Evolutionary conservation across 2,113 vertebrate species (phyloP), one percentile per base, ranked within the genome.

Genomic region (Onychostoma macrolepis): DNA sequence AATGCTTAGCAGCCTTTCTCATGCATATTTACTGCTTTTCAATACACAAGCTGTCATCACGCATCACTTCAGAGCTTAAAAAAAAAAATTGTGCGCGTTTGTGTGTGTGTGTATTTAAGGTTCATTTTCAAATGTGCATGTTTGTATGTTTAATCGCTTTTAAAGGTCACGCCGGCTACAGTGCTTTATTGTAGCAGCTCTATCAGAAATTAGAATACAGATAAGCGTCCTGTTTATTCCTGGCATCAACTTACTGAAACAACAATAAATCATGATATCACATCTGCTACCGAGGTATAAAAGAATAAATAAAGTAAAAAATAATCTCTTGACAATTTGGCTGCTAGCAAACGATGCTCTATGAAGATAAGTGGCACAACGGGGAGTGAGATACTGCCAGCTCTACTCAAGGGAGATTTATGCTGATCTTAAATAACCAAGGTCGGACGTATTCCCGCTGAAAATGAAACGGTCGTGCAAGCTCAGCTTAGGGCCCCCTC

Each of bases 11-110:
- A 91, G 91, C 86, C 91, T 94, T 93, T 92, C 92, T 93, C 93
- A 93, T 94, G 93, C 94, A 95, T 94, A 94, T 95, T 93, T 94
- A 93, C 93, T 92, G 86, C 88, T 89, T 91, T 86, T 83, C 56
- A 80, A 89, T 80, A 76, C 74, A 87, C 67, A 81, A 87, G 61
- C 89, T 61, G 21, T 87, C 87, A 92, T 91, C 90, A 86, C 90
- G 84, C 92, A 94, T 92, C 92, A 92, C 91, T 92, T 93, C 92
- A 92, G 89, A 88, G 86, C 90, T 88, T 90, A 87, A 90, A 93
- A 95, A 93, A 94, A 91, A 92, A 19, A 28, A 91, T 93, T 83
- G 86, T 86, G 88, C 61, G 83, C 81, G 91, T 11, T 48, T 77
- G 83, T 67, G 88, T 65, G 84, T 83, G 90, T 12, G 65, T 79